Percentiles rank a stretch among this genome's conserved stretches.
Conservation (phyloP, 2,797 vertebrate genomes). For the Taenioides sp. region DNA sequence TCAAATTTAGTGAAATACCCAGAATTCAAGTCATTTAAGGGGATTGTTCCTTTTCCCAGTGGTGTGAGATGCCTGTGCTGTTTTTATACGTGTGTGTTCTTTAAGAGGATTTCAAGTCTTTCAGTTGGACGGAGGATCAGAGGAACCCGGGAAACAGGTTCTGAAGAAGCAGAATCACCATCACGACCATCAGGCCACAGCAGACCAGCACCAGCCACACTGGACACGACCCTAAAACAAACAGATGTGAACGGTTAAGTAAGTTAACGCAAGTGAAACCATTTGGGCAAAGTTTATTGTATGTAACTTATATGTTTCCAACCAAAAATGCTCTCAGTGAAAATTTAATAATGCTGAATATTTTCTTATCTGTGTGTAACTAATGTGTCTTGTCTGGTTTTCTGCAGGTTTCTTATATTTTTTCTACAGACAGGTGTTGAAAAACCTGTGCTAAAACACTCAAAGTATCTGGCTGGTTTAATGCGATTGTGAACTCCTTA, state of each 20-base stretch:
- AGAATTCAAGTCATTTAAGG: background rate
- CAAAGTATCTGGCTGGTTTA: too few species aligned
- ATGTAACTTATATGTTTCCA: too few species aligned
- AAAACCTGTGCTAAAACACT: too few species aligned
- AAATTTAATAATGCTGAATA: too few species aligned
- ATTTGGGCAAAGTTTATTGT: too few species aligned
- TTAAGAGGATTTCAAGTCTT: background rate
- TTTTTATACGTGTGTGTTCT: background rate
- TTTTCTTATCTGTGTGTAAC: too few species aligned
- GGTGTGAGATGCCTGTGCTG: background rate
- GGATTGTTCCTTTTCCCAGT: background rate
- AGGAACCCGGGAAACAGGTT: conserved; percentile 62
- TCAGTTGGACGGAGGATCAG: conserved; percentile 26
- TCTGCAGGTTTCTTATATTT: too few species aligned
- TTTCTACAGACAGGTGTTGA: too few species aligned
- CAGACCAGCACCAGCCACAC: conserved; percentile 87
- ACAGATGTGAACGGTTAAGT: background rate
- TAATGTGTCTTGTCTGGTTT: too few species aligned
- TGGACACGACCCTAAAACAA: conserved; percentile 80
- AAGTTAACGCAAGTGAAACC: too few species aligned
- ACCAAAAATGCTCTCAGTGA: too few species aligned
- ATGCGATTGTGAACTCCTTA: too few species aligned
- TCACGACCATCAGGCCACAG: conserved; percentile 82
- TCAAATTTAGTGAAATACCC: background rate
- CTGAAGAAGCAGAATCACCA: conserved; percentile 84